Evolutionary conservation across 2,797 vertebrate species (phyloP).

Genomic region (Onychomys torridus): DNA sequence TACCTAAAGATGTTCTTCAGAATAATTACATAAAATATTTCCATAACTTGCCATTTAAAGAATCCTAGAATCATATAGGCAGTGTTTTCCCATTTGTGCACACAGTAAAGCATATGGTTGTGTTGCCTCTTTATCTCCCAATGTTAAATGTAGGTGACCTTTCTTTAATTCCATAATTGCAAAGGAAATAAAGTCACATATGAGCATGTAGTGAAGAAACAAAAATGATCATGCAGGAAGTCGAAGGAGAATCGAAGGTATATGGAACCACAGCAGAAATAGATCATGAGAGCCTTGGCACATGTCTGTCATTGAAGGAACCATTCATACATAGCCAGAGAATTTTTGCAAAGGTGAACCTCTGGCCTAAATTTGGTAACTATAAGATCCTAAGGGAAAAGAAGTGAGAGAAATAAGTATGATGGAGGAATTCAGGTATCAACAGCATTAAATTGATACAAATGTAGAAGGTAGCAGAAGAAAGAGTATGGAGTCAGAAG

Average conservation of each 20-base stretch:
- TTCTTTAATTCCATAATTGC: background rate
- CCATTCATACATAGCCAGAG: background rate
- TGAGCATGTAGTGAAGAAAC: background rate
- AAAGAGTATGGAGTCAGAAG: background rate
- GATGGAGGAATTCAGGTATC: background rate
- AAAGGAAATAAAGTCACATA: background rate
- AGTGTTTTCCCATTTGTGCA: background rate
- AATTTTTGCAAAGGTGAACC: background rate
- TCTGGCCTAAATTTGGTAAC: background rate
- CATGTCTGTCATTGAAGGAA: background rate
- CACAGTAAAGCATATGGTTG: background rate
- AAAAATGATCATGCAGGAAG: background rate
- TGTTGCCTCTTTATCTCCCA: background rate
- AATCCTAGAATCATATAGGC: background rate
- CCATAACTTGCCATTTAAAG: background rate
- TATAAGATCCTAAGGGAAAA: background rate
- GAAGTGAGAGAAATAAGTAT: background rate
- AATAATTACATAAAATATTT: background rate
- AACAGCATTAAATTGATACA: background rate
- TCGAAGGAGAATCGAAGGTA: background rate
- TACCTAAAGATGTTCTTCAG: background rate
- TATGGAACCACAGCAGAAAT: background rate
- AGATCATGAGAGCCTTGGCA: accelerated
- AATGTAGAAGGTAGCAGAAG: background rate
- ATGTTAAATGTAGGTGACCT: background rate